Conservation (phyloP, 2,113 vertebrate genomes). For the Athene cunicularia region DNA sequence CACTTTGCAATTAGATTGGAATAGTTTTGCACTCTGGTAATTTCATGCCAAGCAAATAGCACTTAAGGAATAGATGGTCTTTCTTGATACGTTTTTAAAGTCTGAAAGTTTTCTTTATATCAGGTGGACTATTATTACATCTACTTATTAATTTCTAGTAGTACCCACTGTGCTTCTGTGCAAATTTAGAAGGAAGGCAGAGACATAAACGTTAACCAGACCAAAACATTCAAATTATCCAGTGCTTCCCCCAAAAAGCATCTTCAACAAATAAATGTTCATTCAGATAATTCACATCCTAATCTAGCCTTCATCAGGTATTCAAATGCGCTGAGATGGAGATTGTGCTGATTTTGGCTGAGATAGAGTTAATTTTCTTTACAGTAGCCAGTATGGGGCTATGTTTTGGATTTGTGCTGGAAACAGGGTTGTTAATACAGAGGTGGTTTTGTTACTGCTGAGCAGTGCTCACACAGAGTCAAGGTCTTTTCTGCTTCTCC, state of each 20-base stretch:
- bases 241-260: background rate
- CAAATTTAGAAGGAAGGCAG: background rate
- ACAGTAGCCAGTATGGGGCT: background rate
- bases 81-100: background rate
- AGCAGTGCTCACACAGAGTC: rapidly evolving
- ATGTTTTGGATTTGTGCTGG: background rate
- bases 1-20: background rate
- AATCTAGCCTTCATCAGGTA: background rate
- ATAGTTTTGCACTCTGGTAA: background rate
- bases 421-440: background rate
- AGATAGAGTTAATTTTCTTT: background rate
- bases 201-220: background rate
- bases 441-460: background rate
- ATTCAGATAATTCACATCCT: background rate
- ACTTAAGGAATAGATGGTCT: background rate
- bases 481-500: background rate
- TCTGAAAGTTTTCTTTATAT: background rate
- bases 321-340: background rate
- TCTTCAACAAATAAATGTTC: background rate
- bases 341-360: background rate
- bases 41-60: background rate
- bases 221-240: background rate
- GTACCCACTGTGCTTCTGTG: background rate
- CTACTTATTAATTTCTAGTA: background rate
- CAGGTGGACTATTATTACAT: background rate